Percentiles rank a stretch among this genome's conserved stretches.
phyloP scores from a whole-genome alignment of 2,888 invertebrate genomes.

The Drosophila kuntzei region DNA sequence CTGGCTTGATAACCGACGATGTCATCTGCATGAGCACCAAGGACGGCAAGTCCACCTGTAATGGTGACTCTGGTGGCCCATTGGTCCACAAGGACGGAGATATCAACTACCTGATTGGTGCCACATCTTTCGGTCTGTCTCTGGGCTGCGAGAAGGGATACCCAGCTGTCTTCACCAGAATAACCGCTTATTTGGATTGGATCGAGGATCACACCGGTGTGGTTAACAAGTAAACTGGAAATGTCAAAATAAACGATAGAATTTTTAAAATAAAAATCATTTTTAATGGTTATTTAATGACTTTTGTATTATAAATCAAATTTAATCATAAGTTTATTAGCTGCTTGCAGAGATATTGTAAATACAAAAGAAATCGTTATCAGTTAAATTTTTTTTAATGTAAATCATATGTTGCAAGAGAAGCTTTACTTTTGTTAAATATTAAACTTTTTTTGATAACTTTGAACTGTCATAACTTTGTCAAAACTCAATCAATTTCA shows the following conservation, averaged over 20 bases:
- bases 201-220: slow-evolving; percentile 72
- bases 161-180: slow-evolving; percentile 80
- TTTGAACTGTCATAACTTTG: too few species aligned
- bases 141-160: slow-evolving; percentile 70
- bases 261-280: too few species aligned
- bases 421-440: too few species aligned
- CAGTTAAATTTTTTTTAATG: too few species aligned
- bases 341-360: too few species aligned
- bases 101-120: slow-evolving; percentile 72
- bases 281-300: too few species aligned
- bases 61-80: slow-evolving; percentile 83
- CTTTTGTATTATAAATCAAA: too few species aligned
- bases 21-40: slow-evolving; percentile 84
- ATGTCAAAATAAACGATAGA: neutral
- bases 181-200: slow-evolving; percentile 83
- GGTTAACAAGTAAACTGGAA: slow-evolving; percentile 65
- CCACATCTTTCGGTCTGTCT: slow-evolving; percentile 73
- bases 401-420: too few species aligned
- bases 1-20: slow-evolving; percentile 47
- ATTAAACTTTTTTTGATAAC: too few species aligned
- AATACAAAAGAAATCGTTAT: too few species aligned
- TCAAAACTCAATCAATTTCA: too few species aligned
- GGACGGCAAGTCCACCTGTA: slow-evolving; percentile 83
- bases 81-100: slow-evolving; percentile 74
- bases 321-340: too few species aligned